Percentiles rank a stretch among this genome's conserved stretches.
These are phyloP conservation scores for Meganola albula DNA, from an alignment of 2,888 invertebrate species.

Conservation along the genomic window DNA sequence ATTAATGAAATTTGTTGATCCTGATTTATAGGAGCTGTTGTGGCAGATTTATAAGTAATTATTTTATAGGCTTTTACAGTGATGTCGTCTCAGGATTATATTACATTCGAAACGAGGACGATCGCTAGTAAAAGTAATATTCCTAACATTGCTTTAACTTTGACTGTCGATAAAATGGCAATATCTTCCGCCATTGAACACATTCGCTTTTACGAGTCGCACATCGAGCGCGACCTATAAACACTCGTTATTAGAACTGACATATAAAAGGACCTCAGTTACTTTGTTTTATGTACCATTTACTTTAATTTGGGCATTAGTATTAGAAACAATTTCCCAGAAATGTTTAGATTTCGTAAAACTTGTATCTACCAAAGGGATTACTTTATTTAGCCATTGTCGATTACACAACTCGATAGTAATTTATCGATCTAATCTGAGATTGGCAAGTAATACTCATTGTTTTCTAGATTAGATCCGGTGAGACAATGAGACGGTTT, in stretches of 20 bases:
- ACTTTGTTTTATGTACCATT: conserved; percentile 17
- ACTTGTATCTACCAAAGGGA: background rate
- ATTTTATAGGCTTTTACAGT: too few relatives aligned
- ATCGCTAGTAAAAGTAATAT: too few relatives aligned
- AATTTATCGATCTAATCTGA: background rate
- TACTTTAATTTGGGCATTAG: conserved; percentile 12
- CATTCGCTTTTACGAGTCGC: conserved; percentile 29
- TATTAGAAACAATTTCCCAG: background rate
- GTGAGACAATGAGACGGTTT: conserved; percentile 8
- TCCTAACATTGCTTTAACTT: too few relatives aligned
- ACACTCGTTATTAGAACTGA: conserved; percentile 4
- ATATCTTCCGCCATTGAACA: conserved; percentile 16
- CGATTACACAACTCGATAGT: too few relatives aligned
- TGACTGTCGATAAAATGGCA: conserved; percentile 22
- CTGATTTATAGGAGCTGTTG: too few relatives aligned
- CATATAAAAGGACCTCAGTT: conserved; percentile 15
- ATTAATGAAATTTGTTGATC: too few relatives aligned
- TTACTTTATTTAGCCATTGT: too few relatives aligned
- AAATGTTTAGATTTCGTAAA: background rate
- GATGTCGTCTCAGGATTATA: too few relatives aligned
- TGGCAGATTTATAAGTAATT: too few relatives aligned
- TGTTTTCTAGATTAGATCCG: conserved; percentile 5
- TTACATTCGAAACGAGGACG: too few relatives aligned
- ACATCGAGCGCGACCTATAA: conserved; percentile 16
- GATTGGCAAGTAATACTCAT: conserved; percentile 7